These are phyloP conservation scores for Hyaena hyaena DNA, from an alignment of 2,113 vertebrate genomes.

Conservation along the genomic window DNA sequence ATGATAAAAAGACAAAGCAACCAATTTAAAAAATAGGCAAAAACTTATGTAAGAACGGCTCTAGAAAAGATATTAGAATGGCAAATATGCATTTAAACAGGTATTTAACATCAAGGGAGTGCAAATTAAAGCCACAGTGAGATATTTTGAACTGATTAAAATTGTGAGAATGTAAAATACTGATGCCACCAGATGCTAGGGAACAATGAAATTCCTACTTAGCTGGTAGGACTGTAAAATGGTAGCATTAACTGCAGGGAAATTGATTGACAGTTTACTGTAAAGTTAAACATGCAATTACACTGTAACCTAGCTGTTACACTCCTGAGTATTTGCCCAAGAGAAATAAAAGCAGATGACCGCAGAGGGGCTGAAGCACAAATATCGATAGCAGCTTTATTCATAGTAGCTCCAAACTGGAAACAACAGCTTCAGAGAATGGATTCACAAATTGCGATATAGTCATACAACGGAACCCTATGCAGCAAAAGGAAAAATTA, in stretches of 20 bases:
- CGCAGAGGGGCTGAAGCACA: background rate
- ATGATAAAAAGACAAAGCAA: background rate
- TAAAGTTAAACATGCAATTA: background rate
- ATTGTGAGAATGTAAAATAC: background rate
- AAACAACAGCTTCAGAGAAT: background rate
- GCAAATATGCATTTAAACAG: background rate
- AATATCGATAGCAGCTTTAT: background rate
- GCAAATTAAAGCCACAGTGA: background rate
- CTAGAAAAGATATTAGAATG: background rate
- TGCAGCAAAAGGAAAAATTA: background rate
- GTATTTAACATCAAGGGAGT: background rate
- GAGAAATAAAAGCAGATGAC: background rate
- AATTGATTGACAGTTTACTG: background rate
- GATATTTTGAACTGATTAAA: constrained; percentile 8
- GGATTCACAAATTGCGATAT: background rate
- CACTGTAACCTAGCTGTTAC: background rate
- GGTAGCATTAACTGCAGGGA: background rate
- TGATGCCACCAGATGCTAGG: too few relatives aligned
- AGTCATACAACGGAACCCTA: background rate
- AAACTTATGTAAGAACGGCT: background rate
- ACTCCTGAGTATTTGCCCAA: constrained; percentile 12
- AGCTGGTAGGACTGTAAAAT: background rate
- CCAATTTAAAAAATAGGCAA: background rate
- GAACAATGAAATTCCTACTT: background rate
- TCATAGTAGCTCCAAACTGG: background rate